Base-by-base conservation (phyloP, 2,797 vertebrate genomes). In the Psittacula echo region DNA sequence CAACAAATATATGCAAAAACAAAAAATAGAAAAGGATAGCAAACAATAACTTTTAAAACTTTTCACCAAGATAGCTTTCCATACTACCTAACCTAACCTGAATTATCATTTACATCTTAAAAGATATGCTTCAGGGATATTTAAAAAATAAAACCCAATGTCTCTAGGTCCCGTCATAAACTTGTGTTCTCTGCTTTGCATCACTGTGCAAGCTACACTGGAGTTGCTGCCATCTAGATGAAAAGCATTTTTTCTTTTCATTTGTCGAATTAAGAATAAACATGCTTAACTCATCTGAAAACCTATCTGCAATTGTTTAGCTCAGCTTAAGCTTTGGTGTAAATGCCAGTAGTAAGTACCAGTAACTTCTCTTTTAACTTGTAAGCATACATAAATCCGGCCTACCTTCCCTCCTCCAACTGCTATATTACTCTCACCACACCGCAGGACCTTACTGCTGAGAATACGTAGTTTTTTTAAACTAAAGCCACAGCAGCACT, bases 331-430 rank as follows among this genome's bases (percentile, higher is more conserved):
- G 47, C 11, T 76, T 21, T 14, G 13, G 26, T 39, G 23, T 37
- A 53, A 13, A 20, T 11, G 7, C 14, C 23, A 81, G 2, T 2
- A 5, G 10, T 8, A 12, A 5, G 10, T 8, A 11, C 23, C 3
- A 10, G 4, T 3, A 16, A 32, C 19, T 19, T 14, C 26, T 60
- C 29, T 42, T 34, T 26, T 13, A 37, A 18, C 7, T 26, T 29
- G 32, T 15, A 7, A 44, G 12, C 4, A 2, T 2, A 10, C 32
- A 15, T 10, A 34, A 34, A 45, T 4, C 62, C 0, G 10, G 8
- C 4, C 39, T 15, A 8, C 32, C 41, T 54, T 22, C 54, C 5
- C 15, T 32, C 10, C 48, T 54, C 32, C 45, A 30, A 50, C 1
- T 11, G 44, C 60, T 11, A 22, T 9, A 20, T 30, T 44, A 26